Percentiles rank a stretch among this genome's conserved stretches.
Evolutionary conservation across 2,888 invertebrate species (phyloP).

Genomic region (Alentia gelatinosa): DNA sequence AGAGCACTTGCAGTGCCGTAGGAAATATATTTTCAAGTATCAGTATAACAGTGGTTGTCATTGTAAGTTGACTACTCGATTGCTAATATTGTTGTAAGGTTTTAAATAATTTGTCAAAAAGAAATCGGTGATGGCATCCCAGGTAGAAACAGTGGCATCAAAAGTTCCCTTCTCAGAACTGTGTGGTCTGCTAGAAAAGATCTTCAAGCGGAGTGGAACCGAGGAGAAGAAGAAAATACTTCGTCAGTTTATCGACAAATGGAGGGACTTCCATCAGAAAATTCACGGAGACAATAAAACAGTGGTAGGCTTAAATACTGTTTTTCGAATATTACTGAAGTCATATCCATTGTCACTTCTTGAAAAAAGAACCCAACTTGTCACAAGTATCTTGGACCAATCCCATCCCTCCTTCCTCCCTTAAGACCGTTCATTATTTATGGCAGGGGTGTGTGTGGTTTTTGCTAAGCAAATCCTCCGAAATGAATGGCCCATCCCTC

Average conservation of each 20-base stretch:
- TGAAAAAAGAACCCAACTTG: neutral
- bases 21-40: no score
- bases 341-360: neutral
- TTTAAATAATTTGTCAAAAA: no score
- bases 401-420: no score
- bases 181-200: constrained; percentile 84
- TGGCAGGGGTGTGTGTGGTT: no score
- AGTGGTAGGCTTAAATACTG: constrained; percentile 56
- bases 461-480: no score
- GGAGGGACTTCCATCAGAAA: constrained; percentile 79
- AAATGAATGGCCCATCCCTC: no score
- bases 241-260: constrained; percentile 79
- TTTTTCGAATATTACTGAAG: neutral
- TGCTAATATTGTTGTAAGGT: no score
- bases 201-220: constrained; percentile 81
- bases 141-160: constrained; percentile 69
- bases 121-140: neutral
- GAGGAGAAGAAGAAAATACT: constrained; percentile 80
- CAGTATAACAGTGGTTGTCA: no score
- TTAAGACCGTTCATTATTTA: no score
- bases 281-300: constrained; percentile 71
- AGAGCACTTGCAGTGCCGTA: no score
- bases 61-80: no score
- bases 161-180: constrained; percentile 80
- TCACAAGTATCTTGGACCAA: neutral